phyloP scores from a whole-genome alignment of 2,888 invertebrate species.

The Athripsodes cinereus region DNA sequence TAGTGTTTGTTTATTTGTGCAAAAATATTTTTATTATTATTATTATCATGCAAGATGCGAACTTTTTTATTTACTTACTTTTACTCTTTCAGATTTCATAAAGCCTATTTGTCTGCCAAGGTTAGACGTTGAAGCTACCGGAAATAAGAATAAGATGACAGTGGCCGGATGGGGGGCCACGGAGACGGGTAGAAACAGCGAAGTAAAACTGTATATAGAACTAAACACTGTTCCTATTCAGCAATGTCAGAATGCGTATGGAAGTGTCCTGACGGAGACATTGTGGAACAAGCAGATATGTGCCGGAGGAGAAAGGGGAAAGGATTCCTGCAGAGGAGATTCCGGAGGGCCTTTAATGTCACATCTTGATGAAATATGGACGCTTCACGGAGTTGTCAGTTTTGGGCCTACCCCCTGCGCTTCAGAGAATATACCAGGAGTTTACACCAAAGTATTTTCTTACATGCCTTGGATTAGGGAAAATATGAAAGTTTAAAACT shows the following conservation, averaged over 20 bases:
- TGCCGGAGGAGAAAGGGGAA: slow-evolving; percentile 44
- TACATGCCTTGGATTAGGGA: slow-evolving; percentile 42
- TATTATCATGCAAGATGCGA: no score
- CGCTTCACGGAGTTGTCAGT: slow-evolving; percentile 40
- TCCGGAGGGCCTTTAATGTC: slow-evolving; percentile 54
- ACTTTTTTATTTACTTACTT: no score
- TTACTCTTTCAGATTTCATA: slow-evolving; percentile 38
- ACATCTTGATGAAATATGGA: slow-evolving; percentile 31
- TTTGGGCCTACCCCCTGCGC: slow-evolving; percentile 41
- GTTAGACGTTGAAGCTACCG: slow-evolving; percentile 31
- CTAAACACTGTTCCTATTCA: slow-evolving; percentile 27
- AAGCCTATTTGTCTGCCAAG: slow-evolving; percentile 40
- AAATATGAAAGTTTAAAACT: slow-evolving; percentile 28
- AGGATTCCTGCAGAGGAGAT: slow-evolving; percentile 53
- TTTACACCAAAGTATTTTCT: slow-evolving; percentile 41
- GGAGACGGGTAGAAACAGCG: slow-evolving; percentile 33
- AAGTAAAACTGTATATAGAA: slow-evolving; percentile 33
- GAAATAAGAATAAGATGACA: slow-evolving; percentile 28
- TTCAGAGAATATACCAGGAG: slow-evolving; percentile 36
- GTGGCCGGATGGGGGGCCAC: slow-evolving; percentile 52
- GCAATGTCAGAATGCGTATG: slow-evolving; percentile 3
- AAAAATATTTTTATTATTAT: no score
- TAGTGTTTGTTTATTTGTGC: no score
- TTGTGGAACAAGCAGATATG: slow-evolving; percentile 39
- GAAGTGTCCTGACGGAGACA: slow-evolving; percentile 23